Conservation (phyloP, 2,113 vertebrate genomes). For the Leptocoma aspasia region DNA sequence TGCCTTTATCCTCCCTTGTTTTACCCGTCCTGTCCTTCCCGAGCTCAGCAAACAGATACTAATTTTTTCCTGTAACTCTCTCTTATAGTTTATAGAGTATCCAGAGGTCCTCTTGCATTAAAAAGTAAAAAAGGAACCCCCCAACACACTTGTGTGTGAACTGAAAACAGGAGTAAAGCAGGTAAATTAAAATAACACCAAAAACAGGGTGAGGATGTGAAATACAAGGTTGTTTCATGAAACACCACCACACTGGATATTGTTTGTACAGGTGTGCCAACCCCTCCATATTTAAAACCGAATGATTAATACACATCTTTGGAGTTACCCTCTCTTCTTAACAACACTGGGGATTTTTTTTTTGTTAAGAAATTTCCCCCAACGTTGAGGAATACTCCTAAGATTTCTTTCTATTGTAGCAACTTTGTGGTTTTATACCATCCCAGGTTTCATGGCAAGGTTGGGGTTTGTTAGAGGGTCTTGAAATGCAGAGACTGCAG, state of each 20-base stretch:
- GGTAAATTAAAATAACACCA: neutral
- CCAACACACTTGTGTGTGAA: fast-evolving
- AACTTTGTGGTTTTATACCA: fast-evolving
- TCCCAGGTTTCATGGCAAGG: neutral
- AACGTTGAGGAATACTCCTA: neutral
- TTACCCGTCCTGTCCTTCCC: neutral
- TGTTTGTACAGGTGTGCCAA: no score
- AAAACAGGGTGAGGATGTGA: neutral
- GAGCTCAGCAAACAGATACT: neutral
- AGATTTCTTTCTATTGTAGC: neutral
- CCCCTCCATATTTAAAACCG: fast-evolving
- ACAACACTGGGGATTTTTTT: neutral
- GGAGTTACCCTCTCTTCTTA: neutral
- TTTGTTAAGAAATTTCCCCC: neutral
- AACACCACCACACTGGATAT: fast-evolving
- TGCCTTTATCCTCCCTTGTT: neutral
- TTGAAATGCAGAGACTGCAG: neutral
- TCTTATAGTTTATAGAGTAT: neutral
- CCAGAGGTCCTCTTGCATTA: neutral
- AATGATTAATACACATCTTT: neutral
- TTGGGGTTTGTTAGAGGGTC: neutral
- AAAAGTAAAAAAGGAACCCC: neutral
- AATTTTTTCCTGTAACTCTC: neutral
- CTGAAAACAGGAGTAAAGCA: neutral
- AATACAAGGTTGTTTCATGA: neutral